Conservation (phyloP, 2,888 invertebrate genomes). For the Athalia rosae region DNA sequence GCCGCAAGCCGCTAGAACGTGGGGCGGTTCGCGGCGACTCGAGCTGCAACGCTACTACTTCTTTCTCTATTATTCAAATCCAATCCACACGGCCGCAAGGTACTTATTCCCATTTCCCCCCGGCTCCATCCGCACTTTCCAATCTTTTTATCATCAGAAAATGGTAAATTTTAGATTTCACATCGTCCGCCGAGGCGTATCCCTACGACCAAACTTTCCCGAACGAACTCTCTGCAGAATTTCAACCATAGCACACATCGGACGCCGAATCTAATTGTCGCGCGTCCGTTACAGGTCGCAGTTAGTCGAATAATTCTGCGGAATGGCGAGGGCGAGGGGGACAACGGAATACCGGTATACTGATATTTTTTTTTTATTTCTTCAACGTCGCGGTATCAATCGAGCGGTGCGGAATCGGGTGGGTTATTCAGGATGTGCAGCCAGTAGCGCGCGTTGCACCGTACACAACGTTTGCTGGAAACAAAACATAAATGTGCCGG, state of each 20-base stretch:
- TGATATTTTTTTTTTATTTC: neutral
- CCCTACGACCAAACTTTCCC: neutral
- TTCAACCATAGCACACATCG: neutral
- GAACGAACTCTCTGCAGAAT: neutral
- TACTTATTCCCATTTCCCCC: conserved; percentile 40
- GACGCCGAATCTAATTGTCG: too few relatives aligned
- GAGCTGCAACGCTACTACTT: conserved; percentile 18
- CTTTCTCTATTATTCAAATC: conserved; percentile 67
- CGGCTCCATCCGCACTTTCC: conserved; percentile 36
- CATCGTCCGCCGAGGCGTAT: conserved; percentile 3
- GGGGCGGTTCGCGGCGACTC: conserved; percentile 19
- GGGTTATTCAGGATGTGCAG: conserved; percentile 31
- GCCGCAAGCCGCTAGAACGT: conserved; percentile 34
- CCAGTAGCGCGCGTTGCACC: conserved; percentile 49
- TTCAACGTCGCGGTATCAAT: neutral
- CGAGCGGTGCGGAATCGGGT: too few relatives aligned
- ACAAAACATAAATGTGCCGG: conserved; percentile 70
- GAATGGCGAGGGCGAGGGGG: too few relatives aligned
- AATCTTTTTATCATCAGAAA: conserved; percentile 38
- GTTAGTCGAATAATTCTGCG: too few relatives aligned
- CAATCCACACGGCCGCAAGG: conserved; percentile 64
- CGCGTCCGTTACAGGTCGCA: too few relatives aligned
- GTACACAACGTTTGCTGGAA: conserved; percentile 62
- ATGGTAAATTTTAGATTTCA: conserved; percentile 30
- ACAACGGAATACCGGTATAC: too few relatives aligned